A percentile compares a stretch with the other conserved stretches of the same genome.
Conservation (phyloP, 2,113 vertebrate species). For the Pollachius pollachius region DNA sequence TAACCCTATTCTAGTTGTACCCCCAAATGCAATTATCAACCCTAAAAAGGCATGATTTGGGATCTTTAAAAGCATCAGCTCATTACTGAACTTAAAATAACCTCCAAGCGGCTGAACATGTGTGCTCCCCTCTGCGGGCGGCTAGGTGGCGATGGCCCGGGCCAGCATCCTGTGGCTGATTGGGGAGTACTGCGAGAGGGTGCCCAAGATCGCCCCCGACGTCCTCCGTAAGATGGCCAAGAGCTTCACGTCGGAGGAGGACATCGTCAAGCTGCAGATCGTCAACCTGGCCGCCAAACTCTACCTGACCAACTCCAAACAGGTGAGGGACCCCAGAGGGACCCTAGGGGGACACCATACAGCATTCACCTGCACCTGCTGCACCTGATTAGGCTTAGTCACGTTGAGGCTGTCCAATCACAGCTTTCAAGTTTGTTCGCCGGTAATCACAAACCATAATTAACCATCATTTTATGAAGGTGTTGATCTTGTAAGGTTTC, state of each 20-base stretch:
- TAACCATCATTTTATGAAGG: too few relatives aligned
- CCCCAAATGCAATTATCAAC: too few relatives aligned
- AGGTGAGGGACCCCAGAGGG: constrained; percentile 71
- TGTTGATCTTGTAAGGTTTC: too few relatives aligned
- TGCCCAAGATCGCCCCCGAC: constrained; percentile 95
- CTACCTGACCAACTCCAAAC: constrained; percentile 95
- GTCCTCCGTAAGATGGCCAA: constrained; percentile 93
- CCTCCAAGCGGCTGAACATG: not conserved
- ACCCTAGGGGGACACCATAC: not conserved
- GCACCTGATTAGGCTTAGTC: too few relatives aligned
- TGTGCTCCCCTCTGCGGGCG: not conserved
- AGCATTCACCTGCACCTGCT: too few relatives aligned
- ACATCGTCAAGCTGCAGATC: constrained; percentile 93
- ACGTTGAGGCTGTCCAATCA: too few relatives aligned
- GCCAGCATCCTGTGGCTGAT: constrained; percentile 98
- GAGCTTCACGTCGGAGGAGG: constrained; percentile 88
- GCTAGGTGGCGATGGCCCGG: constrained; percentile 93
- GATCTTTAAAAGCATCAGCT: too few relatives aligned
- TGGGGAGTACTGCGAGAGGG: constrained; percentile 93
- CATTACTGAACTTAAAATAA: not conserved
- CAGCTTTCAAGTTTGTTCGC: too few relatives aligned
- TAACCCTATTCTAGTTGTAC: too few relatives aligned
- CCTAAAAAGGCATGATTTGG: too few relatives aligned
- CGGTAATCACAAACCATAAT: too few relatives aligned
- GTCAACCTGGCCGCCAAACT: constrained; percentile 94